These are phyloP conservation scores for Hipposideros armiger DNA, from an alignment of 2,113 vertebrate genomes.

Conservation along the genomic window DNA sequence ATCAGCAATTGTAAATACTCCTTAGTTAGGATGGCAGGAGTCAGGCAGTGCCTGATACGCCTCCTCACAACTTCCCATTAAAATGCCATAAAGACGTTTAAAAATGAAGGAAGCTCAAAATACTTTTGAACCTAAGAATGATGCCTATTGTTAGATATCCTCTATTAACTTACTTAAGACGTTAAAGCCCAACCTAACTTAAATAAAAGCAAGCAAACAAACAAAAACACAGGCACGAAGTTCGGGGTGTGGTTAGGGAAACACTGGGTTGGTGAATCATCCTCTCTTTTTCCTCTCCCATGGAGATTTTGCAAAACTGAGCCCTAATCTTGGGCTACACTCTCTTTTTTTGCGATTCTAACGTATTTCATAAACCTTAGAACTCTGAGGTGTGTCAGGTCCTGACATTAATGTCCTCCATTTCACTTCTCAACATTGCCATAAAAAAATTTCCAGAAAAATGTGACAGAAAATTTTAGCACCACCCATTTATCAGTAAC, in stretches of 20 bases:
- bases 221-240: neutral
- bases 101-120: neutral
- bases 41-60: neutral
- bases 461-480: neutral
- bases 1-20: neutral
- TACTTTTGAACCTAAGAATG: neutral
- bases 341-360: neutral
- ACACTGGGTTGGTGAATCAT: neutral
- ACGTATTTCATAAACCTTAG: neutral
- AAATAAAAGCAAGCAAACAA: neutral
- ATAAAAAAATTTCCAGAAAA: neutral
- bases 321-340: rapidly evolving
- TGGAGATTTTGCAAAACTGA: neutral
- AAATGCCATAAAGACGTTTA: slow-evolving; percentile 23
- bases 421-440: neutral
- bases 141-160: neutral
- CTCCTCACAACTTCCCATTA: neutral
- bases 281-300: neutral
- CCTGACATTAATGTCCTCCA: neutral
- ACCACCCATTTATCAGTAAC: neutral
- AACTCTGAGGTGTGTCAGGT: neutral
- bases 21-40: neutral
- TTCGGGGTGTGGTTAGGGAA: rapidly evolving
- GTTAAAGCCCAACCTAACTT: neutral
- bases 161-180: neutral